phyloP scores from a whole-genome alignment of 2,113 vertebrate species.

The Hyla sarda region DNA sequence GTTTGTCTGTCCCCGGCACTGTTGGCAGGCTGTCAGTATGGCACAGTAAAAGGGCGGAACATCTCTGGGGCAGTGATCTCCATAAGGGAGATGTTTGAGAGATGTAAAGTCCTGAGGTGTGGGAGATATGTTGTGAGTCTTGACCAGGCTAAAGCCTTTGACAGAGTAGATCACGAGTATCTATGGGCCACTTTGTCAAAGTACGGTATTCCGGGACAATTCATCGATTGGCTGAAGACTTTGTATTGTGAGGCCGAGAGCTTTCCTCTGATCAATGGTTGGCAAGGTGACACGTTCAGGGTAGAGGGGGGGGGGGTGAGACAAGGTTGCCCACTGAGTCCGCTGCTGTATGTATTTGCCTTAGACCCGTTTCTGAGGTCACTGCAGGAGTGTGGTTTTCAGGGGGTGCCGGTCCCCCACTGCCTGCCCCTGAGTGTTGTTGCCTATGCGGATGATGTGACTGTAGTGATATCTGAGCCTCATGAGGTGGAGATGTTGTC shows the following conservation, averaged over 20 bases:
- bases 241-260: neutral
- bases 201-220: neutral
- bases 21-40: neutral
- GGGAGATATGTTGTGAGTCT: neutral
- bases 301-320: neutral
- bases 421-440: no score
- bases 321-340: neutral
- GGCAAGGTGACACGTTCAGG: neutral
- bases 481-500: neutral
- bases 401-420: no score
- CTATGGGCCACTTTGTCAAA: neutral
- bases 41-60: neutral
- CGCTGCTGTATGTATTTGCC: neutral
- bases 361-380: neutral
- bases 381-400: neutral
- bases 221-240: neutral
- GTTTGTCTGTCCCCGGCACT: neutral
- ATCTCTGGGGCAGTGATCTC: neutral
- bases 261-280: conserved; percentile 4
- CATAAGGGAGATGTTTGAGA: neutral
- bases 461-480: neutral
- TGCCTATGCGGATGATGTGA: neutral
- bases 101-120: neutral
- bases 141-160: neutral
- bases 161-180: neutral